Percentiles rank a stretch among this genome's conserved stretches.
Evolutionary conservation across 2,113 vertebrate species (phyloP).

Genomic region (Gracilinanus agilis): DNA sequence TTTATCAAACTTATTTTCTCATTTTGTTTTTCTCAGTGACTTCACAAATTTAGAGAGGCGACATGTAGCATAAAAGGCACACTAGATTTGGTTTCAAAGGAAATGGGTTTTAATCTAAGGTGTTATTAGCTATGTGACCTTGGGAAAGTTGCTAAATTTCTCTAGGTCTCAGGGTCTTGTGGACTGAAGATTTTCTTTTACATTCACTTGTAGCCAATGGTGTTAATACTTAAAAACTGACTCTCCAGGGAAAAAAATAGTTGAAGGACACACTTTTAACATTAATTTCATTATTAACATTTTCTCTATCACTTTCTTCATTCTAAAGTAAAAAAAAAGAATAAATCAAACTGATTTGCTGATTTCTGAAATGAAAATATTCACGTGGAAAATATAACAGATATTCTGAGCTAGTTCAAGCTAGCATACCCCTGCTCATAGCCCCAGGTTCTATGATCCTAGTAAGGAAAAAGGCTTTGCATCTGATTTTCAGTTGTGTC

Average conservation of each 20-base stretch:
- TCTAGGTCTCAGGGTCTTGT: background rate
- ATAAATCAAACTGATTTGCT: background rate
- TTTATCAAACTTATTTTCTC: slow-evolving; percentile 19
- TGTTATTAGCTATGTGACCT: background rate
- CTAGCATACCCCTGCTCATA: background rate
- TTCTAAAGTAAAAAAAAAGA: background rate
- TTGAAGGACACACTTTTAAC: slow-evolving; percentile 5
- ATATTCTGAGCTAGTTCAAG: background rate
- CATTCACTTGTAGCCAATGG: background rate
- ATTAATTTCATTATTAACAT: background rate
- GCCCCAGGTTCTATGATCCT: background rate
- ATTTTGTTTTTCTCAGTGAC: background rate
- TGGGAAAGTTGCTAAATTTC: background rate
- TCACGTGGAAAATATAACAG: background rate
- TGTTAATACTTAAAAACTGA: background rate
- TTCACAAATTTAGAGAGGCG: slow-evolving; percentile 26
- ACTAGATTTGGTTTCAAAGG: background rate
- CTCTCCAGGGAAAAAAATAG: slow-evolving; percentile 24
- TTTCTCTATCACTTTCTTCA: background rate
- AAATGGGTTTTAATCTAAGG: background rate
- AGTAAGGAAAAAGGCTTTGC: background rate
- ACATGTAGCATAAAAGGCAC: background rate
- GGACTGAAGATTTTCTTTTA: slow-evolving; percentile 25
- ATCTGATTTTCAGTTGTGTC: background rate
- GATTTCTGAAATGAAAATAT: no score